A percentile compares a stretch with the other conserved stretches of the same genome.
phyloP scores from a whole-genome alignment of 2,113 vertebrate genomes.

The Rattus rattus region DNA sequence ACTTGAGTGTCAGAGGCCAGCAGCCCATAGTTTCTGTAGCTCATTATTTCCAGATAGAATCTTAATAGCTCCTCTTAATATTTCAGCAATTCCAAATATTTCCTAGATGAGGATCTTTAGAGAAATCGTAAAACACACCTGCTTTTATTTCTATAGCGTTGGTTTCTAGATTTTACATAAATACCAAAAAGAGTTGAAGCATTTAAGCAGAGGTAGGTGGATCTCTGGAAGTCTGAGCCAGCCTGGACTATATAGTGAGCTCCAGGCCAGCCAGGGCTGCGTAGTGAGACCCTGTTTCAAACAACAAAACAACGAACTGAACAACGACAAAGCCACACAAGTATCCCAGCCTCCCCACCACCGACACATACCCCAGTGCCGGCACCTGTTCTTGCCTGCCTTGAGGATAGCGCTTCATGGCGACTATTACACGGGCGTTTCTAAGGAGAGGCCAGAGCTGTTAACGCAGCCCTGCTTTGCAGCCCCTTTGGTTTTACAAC shows the following conservation, averaged over 20 bases:
- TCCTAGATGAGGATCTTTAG: background rate
- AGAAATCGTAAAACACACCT: background rate
- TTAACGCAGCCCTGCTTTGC: background rate
- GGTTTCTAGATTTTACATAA: constrained; percentile 21
- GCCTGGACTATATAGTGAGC: background rate
- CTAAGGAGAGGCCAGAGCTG: background rate
- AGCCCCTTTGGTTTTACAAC: background rate
- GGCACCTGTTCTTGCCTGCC: background rate
- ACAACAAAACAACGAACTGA: background rate
- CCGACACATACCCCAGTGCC: background rate
- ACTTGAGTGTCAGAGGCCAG: background rate
- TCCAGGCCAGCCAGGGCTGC: background rate
- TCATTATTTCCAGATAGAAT: background rate
- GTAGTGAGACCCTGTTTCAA: background rate
- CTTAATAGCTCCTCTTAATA: background rate
- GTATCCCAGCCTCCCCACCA: background rate
- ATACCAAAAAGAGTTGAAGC: background rate
- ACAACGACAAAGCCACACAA: background rate
- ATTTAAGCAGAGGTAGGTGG: background rate
- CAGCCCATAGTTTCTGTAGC: background rate
- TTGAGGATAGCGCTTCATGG: background rate
- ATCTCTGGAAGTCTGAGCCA: background rate
- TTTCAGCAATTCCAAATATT: background rate
- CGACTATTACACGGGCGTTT: background rate
- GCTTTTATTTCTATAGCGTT: background rate